Conservation (phyloP, 2,113 vertebrate genomes). For the Zootoca vivipara region DNA sequence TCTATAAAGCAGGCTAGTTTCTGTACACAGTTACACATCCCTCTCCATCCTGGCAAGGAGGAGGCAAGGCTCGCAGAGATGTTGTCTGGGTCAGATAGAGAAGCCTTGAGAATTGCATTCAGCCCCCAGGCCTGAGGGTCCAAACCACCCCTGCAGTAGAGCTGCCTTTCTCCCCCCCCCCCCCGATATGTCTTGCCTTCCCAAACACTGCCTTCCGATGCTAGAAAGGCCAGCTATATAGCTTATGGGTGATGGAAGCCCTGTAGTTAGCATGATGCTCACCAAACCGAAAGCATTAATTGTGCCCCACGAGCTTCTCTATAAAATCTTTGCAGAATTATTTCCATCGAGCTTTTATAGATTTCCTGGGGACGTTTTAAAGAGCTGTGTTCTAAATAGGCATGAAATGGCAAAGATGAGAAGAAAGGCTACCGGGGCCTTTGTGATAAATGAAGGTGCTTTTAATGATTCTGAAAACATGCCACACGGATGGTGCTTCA, state of each 20-base stretch:
- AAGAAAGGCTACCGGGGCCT: not conserved
- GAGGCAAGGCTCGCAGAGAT: too few relatives aligned
- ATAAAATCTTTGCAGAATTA: constrained; percentile 7
- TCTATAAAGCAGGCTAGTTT: too few relatives aligned
- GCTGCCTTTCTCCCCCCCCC: not conserved
- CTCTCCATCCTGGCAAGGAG: too few relatives aligned
- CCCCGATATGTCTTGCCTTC: not conserved
- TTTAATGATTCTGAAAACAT: constrained; percentile 42
- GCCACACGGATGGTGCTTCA: constrained; percentile 23
- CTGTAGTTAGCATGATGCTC: not conserved
- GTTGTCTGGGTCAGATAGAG: too few relatives aligned
- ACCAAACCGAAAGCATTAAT: constrained; percentile 15
- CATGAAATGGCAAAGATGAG: constrained; percentile 5
- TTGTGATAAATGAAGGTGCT: constrained; percentile 22
- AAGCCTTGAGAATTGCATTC: too few relatives aligned
- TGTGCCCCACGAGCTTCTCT: not conserved
- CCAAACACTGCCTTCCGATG: not conserved
- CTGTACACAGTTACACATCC: too few relatives aligned
- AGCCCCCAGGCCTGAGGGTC: too few relatives aligned
- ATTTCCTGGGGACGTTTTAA: constrained; percentile 8
- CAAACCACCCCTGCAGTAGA: not conserved
- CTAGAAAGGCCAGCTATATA: constrained; percentile 3
- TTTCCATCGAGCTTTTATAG: constrained; percentile 17
- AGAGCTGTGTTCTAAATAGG: constrained; percentile 5
- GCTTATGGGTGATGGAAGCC: constrained; percentile 12